These are phyloP conservation scores for Yasuhikotakia modesta DNA, from an alignment of 2,797 vertebrate species.

Conservation along the genomic window DNA sequence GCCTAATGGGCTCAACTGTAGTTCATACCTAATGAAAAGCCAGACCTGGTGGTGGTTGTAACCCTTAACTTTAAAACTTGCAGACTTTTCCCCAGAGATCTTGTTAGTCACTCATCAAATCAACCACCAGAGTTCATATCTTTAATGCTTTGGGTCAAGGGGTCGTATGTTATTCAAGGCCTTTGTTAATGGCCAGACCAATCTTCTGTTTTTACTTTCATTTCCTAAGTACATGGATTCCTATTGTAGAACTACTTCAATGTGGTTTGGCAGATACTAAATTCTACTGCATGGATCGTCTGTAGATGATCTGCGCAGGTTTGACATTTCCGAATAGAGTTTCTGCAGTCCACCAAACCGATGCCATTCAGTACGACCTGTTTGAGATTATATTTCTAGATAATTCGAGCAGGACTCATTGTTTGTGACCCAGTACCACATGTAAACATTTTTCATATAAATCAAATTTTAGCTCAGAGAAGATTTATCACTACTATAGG, in stretches of 20 bases:
- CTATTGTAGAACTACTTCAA: constrained; percentile 13
- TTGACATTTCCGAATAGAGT: constrained; percentile 26
- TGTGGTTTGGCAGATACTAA: neutral
- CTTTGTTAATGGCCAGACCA: constrained; percentile 16
- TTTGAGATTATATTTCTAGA: constrained; percentile 1
- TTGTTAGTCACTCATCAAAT: constrained; percentile 39
- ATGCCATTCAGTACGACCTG: constrained; percentile 24
- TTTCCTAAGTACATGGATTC: neutral
- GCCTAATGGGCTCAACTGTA: neutral
- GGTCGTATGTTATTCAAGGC: constrained; percentile 30
- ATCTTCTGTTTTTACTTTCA: neutral
- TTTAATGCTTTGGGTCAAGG: constrained; percentile 33
- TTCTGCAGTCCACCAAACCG: constrained; percentile 4
- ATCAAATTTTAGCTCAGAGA: constrained; percentile 27
- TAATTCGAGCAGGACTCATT: neutral
- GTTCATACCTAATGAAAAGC: neutral
- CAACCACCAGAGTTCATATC: constrained; percentile 35
- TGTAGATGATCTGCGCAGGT: neutral
- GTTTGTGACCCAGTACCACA: constrained; percentile 25
- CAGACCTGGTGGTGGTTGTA: neutral
- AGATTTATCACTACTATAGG: constrained; percentile 37
- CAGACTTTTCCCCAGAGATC: constrained; percentile 26
- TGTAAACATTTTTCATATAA: constrained; percentile 31
- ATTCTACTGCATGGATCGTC: neutral
- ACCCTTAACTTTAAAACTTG: neutral